Percentiles rank a stretch among this genome's conserved stretches.
These are phyloP conservation scores for Genyomyrus donnyi DNA, from an alignment of 2,113 vertebrate species.

Conservation along the genomic window DNA sequence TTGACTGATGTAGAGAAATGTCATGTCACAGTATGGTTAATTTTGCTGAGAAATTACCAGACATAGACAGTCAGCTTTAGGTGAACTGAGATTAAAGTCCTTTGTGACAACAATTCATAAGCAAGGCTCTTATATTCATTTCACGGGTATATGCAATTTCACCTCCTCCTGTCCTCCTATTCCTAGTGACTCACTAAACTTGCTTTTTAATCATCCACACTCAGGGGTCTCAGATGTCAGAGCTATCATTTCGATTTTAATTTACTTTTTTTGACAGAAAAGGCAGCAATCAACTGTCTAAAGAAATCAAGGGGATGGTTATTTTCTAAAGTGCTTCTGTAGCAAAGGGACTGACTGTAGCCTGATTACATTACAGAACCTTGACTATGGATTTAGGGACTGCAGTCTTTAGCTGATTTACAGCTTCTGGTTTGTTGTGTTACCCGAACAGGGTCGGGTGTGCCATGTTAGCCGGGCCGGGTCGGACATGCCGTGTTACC, in stretches of 20 bases:
- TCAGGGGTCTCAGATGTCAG: slow-evolving; percentile 4
- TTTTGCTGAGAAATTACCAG: background rate
- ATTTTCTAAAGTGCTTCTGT: background rate
- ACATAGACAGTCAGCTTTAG: background rate
- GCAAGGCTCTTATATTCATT: background rate
- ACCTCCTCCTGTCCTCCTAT: background rate
- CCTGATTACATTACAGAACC: background rate
- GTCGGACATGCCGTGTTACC: slow-evolving; percentile 47
- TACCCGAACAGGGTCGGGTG: background rate
- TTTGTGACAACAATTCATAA: background rate
- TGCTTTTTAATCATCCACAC: background rate
- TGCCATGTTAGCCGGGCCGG: slow-evolving; percentile 17
- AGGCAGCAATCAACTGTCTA: background rate
- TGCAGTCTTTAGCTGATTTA: slow-evolving; percentile 63
- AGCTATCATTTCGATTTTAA: background rate
- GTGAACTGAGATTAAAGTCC: background rate
- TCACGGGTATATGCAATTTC: background rate
- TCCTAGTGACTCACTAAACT: background rate
- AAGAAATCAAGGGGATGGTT: background rate
- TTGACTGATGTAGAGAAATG: background rate
- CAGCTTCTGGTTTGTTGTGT: slow-evolving; percentile 49
- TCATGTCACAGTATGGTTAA: background rate
- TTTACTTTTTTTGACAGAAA: background rate
- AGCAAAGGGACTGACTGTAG: background rate
- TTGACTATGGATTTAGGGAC: background rate